Percentiles rank a stretch among this genome's conserved stretches.
Conservation (phyloP, 2,113 vertebrate genomes). For the Podarcis raffonei region DNA sequence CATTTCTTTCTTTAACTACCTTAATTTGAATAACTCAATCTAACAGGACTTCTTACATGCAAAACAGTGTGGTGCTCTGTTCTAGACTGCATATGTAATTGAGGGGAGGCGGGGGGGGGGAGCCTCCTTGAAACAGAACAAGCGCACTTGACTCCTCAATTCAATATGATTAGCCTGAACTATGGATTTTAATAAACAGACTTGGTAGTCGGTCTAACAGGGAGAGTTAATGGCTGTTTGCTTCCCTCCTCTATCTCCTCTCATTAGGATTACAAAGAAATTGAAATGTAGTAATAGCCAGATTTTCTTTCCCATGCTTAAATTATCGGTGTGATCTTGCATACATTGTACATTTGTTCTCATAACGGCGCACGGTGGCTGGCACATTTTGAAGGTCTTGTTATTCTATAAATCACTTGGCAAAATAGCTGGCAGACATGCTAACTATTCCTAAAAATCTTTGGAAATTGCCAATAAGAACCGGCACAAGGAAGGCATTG, state of each 20-base stretch:
- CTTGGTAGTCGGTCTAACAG: background rate
- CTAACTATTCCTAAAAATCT: background rate
- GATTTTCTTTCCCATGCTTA: background rate
- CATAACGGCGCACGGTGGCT: background rate
- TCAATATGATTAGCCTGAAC: background rate
- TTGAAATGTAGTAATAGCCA: background rate
- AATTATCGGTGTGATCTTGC: background rate
- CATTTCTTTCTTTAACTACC: slow-evolving; percentile 32
- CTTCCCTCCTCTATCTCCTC: background rate
- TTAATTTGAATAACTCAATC: slow-evolving; percentile 30
- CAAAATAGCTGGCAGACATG: slow-evolving; percentile 5
- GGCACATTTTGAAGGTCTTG: background rate
- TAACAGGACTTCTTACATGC: slow-evolving; percentile 16
- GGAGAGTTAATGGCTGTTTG: background rate
- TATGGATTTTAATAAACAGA: background rate
- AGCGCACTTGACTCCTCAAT: background rate
- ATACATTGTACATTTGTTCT: background rate
- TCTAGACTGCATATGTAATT: slow-evolving; percentile 2
- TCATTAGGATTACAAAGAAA: background rate
- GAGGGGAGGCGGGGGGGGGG: background rate
- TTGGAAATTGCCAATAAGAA: background rate
- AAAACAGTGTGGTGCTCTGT: slow-evolving; percentile 25
- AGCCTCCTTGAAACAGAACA: background rate
- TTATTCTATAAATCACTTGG: background rate
- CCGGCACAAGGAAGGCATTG: background rate